Conservation (phyloP, 1,140 invertebrate genomes). For the Hyles vespertilio region DNA sequence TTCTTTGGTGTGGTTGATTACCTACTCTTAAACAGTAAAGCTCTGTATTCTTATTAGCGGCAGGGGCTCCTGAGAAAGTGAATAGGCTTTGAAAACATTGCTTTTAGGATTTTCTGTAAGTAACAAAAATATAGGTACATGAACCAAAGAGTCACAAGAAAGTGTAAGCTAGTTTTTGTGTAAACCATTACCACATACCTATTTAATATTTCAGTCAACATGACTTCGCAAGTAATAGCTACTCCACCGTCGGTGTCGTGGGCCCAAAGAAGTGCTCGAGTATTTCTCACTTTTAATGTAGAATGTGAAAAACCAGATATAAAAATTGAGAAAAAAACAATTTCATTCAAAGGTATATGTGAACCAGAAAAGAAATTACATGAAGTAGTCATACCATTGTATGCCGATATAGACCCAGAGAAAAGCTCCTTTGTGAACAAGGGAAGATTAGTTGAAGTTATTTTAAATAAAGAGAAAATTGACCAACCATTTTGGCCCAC, state of each 20-base stretch:
- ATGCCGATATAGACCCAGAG: slow-evolving; percentile 87
- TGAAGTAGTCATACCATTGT: slow-evolving; percentile 90
- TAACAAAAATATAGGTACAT: no score
- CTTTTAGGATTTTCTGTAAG: no score
- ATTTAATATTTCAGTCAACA: slow-evolving; percentile 30
- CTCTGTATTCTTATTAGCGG: no score
- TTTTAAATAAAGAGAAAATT: slow-evolving; percentile 82
- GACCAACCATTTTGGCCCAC: slow-evolving; percentile 91
- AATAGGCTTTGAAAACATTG: no score
- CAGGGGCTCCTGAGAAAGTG: no score
- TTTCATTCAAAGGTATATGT: slow-evolving; percentile 91
- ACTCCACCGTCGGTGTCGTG: slow-evolving; percentile 90
- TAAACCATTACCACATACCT: no score
- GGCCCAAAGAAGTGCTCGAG: slow-evolving; percentile 89
- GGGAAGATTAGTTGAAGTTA: slow-evolving; percentile 86
- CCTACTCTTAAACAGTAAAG: no score
- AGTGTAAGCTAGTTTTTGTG: no score
- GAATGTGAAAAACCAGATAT: slow-evolving; percentile 90
- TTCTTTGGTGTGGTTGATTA: no score
- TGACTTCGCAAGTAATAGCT: slow-evolving; percentile 65
- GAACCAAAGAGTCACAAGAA: no score
- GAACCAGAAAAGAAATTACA: slow-evolving; percentile 90
- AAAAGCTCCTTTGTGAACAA: slow-evolving; percentile 82
- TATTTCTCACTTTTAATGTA: slow-evolving; percentile 92
- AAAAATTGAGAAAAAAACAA: slow-evolving; percentile 85